phyloP scores from a whole-genome alignment of 2,113 vertebrate species.

The Pica pica region DNA sequence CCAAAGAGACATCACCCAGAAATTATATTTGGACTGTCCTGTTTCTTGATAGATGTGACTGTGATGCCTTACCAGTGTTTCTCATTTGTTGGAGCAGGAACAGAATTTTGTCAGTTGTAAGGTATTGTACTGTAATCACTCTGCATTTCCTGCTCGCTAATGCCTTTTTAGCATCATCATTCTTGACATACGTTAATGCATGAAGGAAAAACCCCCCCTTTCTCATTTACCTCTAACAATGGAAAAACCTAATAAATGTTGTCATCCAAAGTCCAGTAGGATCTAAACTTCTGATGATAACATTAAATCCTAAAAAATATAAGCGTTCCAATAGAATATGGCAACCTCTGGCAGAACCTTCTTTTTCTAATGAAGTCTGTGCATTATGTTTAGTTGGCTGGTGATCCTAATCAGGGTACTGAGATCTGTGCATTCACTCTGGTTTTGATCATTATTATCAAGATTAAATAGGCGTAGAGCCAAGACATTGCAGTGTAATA shows the following conservation, averaged over 20 bases:
- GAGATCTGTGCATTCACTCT: constrained; percentile 51
- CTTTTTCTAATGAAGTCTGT: constrained; percentile 43
- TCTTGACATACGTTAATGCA: constrained; percentile 19
- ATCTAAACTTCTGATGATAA: constrained; percentile 36
- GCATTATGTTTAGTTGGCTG: constrained; percentile 30
- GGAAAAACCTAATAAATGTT: constrained; percentile 19
- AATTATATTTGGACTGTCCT: background rate
- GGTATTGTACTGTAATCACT: background rate
- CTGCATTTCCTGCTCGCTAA: constrained; percentile 1
- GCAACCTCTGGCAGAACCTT: constrained; percentile 58
- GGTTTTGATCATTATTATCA: constrained; percentile 62
- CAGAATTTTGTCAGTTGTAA: background rate
- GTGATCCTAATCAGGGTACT: constrained; percentile 41
- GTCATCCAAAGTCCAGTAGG: constrained; percentile 16
- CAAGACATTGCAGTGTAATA: constrained; percentile 43
- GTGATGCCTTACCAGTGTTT: background rate
- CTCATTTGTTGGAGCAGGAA: background rate
- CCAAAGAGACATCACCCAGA: background rate
- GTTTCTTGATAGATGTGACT: background rate
- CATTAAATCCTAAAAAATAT: constrained; percentile 46
- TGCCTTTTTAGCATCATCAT: background rate
- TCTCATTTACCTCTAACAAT: constrained; percentile 24
- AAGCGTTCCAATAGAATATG: constrained; percentile 7
- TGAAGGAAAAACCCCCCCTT: background rate
- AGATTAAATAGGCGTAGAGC: constrained; percentile 44